A percentile compares a stretch with the other conserved stretches of the same genome.
These are phyloP conservation scores for Lasioglossum villosulum DNA, from an alignment of 2,888 invertebrate species.

Conservation along the genomic window DNA sequence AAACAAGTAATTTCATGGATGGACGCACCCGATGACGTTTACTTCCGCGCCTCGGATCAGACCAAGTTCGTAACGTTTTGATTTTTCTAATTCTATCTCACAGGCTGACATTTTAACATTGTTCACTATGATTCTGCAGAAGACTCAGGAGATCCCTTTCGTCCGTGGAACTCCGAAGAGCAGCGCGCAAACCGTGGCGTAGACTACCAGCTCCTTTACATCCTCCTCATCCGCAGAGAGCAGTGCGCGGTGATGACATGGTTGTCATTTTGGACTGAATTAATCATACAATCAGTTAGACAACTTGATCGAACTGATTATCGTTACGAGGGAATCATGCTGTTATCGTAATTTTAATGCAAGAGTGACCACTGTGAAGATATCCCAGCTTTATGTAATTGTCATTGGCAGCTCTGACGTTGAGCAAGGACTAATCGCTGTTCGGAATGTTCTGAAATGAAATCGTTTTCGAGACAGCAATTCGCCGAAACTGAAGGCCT, in stretches of 20 bases:
- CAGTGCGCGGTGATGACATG: slow-evolving; percentile 83
- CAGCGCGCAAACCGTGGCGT: slow-evolving; percentile 94
- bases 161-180: slow-evolving; percentile 91
- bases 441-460: slow-evolving; percentile 42
- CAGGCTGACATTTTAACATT: neutral
- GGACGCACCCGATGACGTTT: slow-evolving; percentile 99
- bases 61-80: slow-evolving; percentile 90
- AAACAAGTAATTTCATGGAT: slow-evolving; percentile 99
- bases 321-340: slow-evolving; percentile 57
- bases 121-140: slow-evolving; percentile 85
- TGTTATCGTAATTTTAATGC: slow-evolving; percentile 68
- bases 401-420: slow-evolving; percentile 63
- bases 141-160: slow-evolving; percentile 93
- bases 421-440: slow-evolving; percentile 59
- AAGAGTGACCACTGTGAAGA: slow-evolving; percentile 60
- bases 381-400: slow-evolving; percentile 62
- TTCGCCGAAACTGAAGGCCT: slow-evolving; percentile 67
- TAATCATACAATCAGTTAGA: slow-evolving; percentile 63
- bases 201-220: slow-evolving; percentile 84
- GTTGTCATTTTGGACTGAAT: slow-evolving; percentile 85
- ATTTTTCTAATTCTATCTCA: neutral
- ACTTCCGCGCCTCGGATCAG: slow-evolving; percentile 95
- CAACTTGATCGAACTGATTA: slow-evolving; percentile 55
- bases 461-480: slow-evolving; percentile 49
- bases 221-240: slow-evolving; percentile 77